Percentiles rank a stretch among this genome's conserved stretches.
Conservation (phyloP, 2,888 invertebrate species). For the Aethes cnicana region DNA sequence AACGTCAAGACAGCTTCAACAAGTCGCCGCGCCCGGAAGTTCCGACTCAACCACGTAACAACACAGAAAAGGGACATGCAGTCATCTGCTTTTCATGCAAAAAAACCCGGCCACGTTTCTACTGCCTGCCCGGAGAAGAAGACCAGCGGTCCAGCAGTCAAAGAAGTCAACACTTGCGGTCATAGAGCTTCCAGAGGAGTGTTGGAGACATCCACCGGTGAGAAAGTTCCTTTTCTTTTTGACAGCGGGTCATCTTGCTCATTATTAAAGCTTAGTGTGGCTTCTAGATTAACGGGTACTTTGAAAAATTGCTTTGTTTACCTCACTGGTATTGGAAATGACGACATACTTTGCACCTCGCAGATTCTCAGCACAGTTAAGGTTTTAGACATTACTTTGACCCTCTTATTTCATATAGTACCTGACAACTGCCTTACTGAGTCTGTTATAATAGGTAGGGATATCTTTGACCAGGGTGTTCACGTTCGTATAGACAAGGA, state of each 20-base stretch:
- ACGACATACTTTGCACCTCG: neutral
- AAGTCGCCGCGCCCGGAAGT: neutral
- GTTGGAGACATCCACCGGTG: conserved; percentile 2
- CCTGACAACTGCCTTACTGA: conserved; percentile 5
- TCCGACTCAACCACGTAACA: neutral
- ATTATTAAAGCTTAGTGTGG: neutral
- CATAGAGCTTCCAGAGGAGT: neutral
- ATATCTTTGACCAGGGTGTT: conserved; percentile 6
- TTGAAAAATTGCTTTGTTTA: neutral
- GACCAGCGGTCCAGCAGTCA: neutral
- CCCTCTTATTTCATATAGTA: conserved; percentile 10
- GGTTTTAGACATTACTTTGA: neutral
- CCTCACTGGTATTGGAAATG: neutral
- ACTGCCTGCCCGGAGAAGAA: conserved; percentile 6
- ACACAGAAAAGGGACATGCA: neutral
- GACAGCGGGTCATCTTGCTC: conserved; percentile 3
- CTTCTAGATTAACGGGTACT: neutral
- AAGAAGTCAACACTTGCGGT: conserved; percentile 6
- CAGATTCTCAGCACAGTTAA: neutral
- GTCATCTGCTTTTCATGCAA: conserved; percentile 15
- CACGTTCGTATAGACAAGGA: conserved; percentile 25
- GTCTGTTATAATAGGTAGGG: conserved; percentile 12
- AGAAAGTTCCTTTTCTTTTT: conserved; percentile 9
- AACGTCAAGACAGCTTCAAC: neutral
- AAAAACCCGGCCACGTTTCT: conserved; percentile 7